phyloP scores from a whole-genome alignment of 2,113 vertebrate genomes.

The Gopherus evgoodei region DNA sequence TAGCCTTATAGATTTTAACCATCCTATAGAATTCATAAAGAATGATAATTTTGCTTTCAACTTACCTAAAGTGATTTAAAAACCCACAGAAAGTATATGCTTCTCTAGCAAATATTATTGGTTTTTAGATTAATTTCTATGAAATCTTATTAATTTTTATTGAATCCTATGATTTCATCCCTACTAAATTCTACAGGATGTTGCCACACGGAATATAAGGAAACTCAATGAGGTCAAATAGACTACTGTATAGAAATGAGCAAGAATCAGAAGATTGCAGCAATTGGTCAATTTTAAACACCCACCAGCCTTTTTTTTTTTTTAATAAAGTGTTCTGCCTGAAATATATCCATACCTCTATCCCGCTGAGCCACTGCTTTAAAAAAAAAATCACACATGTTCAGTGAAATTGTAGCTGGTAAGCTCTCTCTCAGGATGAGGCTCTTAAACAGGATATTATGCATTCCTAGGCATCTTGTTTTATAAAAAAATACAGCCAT shows the following conservation, averaged over 20 bases:
- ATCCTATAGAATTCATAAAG: rapidly evolving
- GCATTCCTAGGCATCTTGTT: not conserved
- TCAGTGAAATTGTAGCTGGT: not conserved
- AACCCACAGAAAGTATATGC: not conserved
- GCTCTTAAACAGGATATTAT: not conserved
- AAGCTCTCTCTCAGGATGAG: not conserved
- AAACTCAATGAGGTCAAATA: not conserved
- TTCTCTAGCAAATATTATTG: not conserved
- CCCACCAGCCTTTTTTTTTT: not conserved
- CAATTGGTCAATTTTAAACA: not conserved
- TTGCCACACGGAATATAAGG: not conserved
- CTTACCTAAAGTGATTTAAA: not conserved
- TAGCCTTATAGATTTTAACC: not conserved
- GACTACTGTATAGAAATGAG: not conserved
- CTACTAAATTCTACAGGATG: not conserved
- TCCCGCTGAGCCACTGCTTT: not conserved
- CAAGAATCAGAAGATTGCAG: not conserved
- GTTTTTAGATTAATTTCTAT: not conserved
- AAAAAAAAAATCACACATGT: not conserved
- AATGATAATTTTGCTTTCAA: not conserved
- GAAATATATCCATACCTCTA: not conserved
- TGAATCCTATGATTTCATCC: not conserved
- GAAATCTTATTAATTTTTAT: not conserved
- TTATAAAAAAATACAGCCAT: not conserved
- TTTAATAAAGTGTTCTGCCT: not conserved